Evolutionary conservation across 2,888 invertebrate species (phyloP).

Genomic region (Drosophila mercatorum): DNA sequence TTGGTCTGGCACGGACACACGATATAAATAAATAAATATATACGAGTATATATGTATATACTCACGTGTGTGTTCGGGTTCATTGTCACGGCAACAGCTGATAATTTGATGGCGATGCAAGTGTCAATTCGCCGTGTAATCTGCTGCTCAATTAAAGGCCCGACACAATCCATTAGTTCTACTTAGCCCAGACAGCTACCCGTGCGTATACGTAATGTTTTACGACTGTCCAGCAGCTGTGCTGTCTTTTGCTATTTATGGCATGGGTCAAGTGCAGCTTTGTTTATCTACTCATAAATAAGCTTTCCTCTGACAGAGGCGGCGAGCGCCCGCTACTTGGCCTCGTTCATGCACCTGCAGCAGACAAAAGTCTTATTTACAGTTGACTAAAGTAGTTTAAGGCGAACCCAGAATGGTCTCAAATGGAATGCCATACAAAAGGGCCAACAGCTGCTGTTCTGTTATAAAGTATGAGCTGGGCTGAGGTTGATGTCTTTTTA

Average conservation of each 20-base stretch:
- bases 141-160: slow-evolving; percentile 15
- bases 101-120: slow-evolving; percentile 18
- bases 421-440: slow-evolving; percentile 9
- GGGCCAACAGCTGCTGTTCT: background rate
- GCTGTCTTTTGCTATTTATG: slow-evolving; percentile 34
- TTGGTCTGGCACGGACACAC: slow-evolving; percentile 23
- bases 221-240: background rate
- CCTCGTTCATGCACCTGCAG: slow-evolving; percentile 32
- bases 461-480: background rate
- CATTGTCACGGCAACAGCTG: slow-evolving; percentile 45
- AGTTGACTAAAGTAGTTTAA: slow-evolving; percentile 36
- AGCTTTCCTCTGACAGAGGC: background rate
- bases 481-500: background rate
- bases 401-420: slow-evolving; percentile 21
- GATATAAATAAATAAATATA: slow-evolving; percentile 8
- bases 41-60: too few relatives aligned
- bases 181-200: background rate
- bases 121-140: slow-evolving; percentile 21
- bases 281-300: slow-evolving; percentile 6
- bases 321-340: slow-evolving; percentile 34
- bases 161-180: background rate
- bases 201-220: slow-evolving; percentile 36
- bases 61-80: slow-evolving; percentile 10
- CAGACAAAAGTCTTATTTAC: slow-evolving; percentile 18
- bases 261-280: slow-evolving; percentile 64